Evolutionary conservation across 2,797 vertebrate species (phyloP), one percentile per base, ranked within the genome.

Genomic region (Hozukius guyotensis): DNA sequence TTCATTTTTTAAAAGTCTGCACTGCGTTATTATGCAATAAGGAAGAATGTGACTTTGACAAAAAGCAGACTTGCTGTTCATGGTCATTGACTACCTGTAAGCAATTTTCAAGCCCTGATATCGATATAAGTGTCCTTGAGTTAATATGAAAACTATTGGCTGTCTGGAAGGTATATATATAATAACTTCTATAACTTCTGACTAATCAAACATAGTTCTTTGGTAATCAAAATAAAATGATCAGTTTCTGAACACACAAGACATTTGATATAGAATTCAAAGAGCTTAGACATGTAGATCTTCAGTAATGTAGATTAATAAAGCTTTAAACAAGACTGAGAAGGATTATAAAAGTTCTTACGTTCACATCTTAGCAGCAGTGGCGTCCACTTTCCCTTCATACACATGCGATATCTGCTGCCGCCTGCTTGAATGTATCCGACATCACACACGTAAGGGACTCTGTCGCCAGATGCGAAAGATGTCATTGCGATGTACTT

Each of bases 351-450:
- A 27, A 32, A 24, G 36, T 18, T 34, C 93, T 80, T 87, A 96
- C 95, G 78, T 92, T 89, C 75, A 83, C 95, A 96, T 12, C 1
- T 84, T 0, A 95, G 56, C 24, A 0, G 0, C 69, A 91, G 71
- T 0, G 27, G 27, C 0, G 94, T 89, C 95, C 95, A 96, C 27
- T 1, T 18, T 25, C 94, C 93, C 0, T 75, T 2, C 1, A 1
- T n/a, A 49, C 95, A 96, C 1, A 0, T 14, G 53, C 93, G 88
- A 24, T 16, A 56, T 31, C 31, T 81, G 29, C 34, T 89, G 46
- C 95, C 93, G 0, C 73, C 34, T 5, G 7, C 32, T 25, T 13
- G 24, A 3, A 2, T 2, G 20, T 93, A 82, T 31, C 95, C 95
- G 0, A 89, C 4, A 0, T 64, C 62, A 60, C 95, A 96, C 18